Conservation (phyloP, 2,113 vertebrate species). For the Calonectris borealis region DNA sequence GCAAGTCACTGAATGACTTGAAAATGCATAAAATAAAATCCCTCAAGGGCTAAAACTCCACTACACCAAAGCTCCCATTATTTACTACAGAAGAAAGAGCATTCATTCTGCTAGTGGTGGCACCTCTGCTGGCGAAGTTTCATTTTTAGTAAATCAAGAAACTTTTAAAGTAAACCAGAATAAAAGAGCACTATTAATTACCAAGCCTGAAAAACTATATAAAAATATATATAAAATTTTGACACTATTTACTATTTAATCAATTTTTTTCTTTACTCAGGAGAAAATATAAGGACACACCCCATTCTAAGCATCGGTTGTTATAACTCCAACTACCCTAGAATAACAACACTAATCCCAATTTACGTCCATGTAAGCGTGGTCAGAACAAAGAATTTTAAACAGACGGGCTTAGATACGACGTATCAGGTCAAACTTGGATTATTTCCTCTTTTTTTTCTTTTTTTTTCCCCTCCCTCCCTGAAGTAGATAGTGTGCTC, state of each 20-base stretch:
- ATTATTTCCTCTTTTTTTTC: neutral
- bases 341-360: neutral
- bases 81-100: neutral
- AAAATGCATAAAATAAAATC: slow-evolving; percentile 29
- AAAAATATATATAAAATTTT: neutral
- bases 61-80: neutral
- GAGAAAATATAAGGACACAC: neutral
- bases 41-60: neutral
- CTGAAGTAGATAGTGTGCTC: neutral
- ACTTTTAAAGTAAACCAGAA: neutral
- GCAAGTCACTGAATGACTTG: neutral
- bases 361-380: neutral
- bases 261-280: neutral
- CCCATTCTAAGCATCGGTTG: neutral
- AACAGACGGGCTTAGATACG: neutral
- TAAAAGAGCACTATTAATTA: neutral
- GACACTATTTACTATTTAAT: neutral
- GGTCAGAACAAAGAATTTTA: neutral
- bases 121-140: neutral
- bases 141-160: neutral
- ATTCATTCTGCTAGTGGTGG: neutral
- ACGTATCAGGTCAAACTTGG: neutral
- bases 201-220: neutral
- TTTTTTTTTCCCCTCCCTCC: neutral
- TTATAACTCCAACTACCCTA: neutral